These are phyloP conservation scores for Sebastes kiyomatsui DNA, from an alignment of 2,797 vertebrate genomes.

Conservation along the genomic window DNA sequence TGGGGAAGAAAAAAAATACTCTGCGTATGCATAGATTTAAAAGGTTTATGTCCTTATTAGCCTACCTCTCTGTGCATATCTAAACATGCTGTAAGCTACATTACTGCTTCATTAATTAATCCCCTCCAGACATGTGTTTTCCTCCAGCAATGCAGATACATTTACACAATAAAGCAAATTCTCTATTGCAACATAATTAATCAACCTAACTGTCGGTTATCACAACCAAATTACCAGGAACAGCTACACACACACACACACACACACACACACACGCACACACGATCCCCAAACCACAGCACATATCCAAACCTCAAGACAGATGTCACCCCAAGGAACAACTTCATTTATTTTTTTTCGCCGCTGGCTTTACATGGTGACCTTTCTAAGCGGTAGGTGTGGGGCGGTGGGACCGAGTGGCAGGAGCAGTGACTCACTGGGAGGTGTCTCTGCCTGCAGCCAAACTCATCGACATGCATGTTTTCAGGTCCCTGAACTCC, in stretches of 20 bases:
- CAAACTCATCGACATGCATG: conserved; percentile 64
- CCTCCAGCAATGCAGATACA: conserved; percentile 1
- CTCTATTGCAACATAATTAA: conserved; percentile 22
- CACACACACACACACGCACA: neutral
- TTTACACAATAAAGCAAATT: neutral
- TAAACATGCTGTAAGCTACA: neutral
- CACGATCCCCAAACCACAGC: neutral
- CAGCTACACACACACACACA: neutral
- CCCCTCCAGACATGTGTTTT: neutral
- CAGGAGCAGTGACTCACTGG: conserved; percentile 30
- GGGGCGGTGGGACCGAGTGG: conserved; percentile 27
- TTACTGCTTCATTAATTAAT: neutral
- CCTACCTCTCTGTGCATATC: neutral
- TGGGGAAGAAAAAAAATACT: neutral
- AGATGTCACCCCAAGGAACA: conserved; percentile 47
- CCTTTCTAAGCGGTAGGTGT: conserved; percentile 61
- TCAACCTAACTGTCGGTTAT: conserved; percentile 25
- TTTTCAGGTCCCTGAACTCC: conserved; percentile 47
- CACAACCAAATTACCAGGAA: neutral
- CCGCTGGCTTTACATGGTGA: conserved; percentile 49
- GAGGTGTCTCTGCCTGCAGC: conserved; percentile 57
- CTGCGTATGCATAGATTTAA: neutral
- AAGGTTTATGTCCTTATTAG: neutral
- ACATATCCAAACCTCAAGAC: conserved; percentile 32
- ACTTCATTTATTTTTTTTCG: conserved; percentile 36